Percentiles rank a stretch among this genome's conserved stretches.
These are phyloP conservation scores for Dunckerocampus dactyliophorus DNA, from an alignment of 2,113 vertebrate genomes.

Conservation along the genomic window DNA sequence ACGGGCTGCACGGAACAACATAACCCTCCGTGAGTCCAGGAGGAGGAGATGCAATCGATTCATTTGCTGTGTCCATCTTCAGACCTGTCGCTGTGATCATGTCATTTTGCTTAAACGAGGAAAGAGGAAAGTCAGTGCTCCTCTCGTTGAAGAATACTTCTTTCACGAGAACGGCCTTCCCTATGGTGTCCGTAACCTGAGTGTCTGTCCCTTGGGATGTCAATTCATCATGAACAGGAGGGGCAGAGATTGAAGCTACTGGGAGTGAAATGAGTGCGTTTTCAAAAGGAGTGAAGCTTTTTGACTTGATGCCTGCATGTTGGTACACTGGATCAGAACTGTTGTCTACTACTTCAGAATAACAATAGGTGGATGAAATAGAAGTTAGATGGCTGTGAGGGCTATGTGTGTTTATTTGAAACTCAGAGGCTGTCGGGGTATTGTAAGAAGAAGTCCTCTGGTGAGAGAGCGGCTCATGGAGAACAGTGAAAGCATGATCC, in stretches of 20 bases:
- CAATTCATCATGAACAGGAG: conserved; percentile 13
- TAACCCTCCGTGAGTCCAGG: not conserved
- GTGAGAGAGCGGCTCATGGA: not conserved
- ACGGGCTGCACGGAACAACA: conserved; percentile 25
- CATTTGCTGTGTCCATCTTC: not conserved
- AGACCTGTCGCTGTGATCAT: not conserved
- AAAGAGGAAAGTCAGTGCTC: not conserved
- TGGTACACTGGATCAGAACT: not conserved
- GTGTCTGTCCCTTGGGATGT: conserved; percentile 28
- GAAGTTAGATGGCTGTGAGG: not conserved
- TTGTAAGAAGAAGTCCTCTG: not conserved
- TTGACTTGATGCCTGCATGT: conserved; percentile 5
- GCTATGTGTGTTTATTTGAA: not conserved
- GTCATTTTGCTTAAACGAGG: not conserved
- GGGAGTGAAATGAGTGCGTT: not conserved
- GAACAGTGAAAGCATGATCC: not conserved
- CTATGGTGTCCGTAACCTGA: conserved; percentile 34
- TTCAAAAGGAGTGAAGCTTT: not conserved
- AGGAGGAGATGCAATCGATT: not conserved
- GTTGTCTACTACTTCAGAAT: not conserved
- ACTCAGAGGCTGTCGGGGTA: not conserved
- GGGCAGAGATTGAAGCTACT: conserved; percentile 14
- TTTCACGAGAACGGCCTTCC: conserved; percentile 39
- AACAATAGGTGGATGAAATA: not conserved
- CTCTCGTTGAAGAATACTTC: conserved; percentile 21